Evolutionary conservation across 2,113 vertebrate species (phyloP), one percentile per base, ranked within the genome.

Genomic region (Protomyctophum bolini): DNA sequence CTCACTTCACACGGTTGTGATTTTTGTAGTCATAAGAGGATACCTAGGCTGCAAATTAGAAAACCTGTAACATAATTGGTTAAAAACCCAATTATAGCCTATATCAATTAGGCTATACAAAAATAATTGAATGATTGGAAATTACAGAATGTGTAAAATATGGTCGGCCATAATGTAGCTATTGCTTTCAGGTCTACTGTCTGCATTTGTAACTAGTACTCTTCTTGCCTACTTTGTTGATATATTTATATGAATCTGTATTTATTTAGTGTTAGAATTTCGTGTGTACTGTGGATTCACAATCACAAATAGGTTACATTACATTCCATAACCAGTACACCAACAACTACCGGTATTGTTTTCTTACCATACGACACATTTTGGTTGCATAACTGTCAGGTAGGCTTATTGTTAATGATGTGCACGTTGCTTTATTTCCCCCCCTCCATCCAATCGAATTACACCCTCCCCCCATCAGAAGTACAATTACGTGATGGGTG

Each of bases 401-500:
- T 83, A 88, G 81, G 81, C 82, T 86, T 87, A 89, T 92, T 88
- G 65, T 81, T 21, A 82, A 90, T 88, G 65, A 83, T 83, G 87
- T 73, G 83, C 88, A 86, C 84, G 91, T 88, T 85, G 90, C 68
- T 85, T 76, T 75, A 83, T 77, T 66, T 62, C 66, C 10, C 58
- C 58, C 71, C 67, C 70, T 52, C 48, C 52, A 49, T 72, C 76
- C 72, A 79, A 89, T 87, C 82, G 70, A 87, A 88, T 90, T 79
- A 80, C 89, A 79, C 89, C 90, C 83, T 83, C 47, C 73, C 83
- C 89, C 84, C 88, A 85, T 90, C 86, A 81, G 85, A 86, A 88
- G 84, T 80, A 82, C 81, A 88, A 89, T 91, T 92, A 90, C 92
- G 93, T 92, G 90, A 84, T 89, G 79, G 80, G 86, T 93, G 92